phyloP scores from a whole-genome alignment of 2,113 vertebrate genomes.

The Notechis scutatus region DNA sequence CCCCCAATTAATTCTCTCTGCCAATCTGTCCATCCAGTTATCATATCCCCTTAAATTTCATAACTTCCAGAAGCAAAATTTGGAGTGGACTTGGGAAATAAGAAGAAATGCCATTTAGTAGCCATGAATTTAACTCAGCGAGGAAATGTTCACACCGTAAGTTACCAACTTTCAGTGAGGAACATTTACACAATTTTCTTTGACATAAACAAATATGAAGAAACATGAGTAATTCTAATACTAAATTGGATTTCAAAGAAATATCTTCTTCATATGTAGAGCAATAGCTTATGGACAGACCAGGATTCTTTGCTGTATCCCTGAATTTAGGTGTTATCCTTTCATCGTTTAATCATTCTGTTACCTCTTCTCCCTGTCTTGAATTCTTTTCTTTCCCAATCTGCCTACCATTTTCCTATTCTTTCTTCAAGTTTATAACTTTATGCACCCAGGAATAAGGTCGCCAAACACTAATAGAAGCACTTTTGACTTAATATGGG shows the following conservation, averaged over 20 bases:
- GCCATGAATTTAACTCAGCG: background rate
- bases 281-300: background rate
- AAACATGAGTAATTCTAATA: background rate
- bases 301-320: background rate
- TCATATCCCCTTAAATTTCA: background rate
- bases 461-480: background rate
- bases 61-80: background rate
- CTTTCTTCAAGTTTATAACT: slow-evolving; percentile 14
- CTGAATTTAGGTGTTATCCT: background rate
- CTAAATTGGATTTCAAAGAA: background rate
- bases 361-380: background rate
- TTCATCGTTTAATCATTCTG: background rate
- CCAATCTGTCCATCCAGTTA: background rate
- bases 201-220: background rate
- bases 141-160: background rate
- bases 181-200: background rate
- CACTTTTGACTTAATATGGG: background rate
- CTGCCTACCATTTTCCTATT: background rate
- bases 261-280: background rate
- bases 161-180: background rate
- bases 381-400: background rate
- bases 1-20: background rate
- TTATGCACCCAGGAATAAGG: background rate
- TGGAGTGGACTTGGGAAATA: background rate
- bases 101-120: background rate